Evolutionary conservation across 2,888 invertebrate genomes (phyloP).

Genomic region (Cheilosia pagana): DNA sequence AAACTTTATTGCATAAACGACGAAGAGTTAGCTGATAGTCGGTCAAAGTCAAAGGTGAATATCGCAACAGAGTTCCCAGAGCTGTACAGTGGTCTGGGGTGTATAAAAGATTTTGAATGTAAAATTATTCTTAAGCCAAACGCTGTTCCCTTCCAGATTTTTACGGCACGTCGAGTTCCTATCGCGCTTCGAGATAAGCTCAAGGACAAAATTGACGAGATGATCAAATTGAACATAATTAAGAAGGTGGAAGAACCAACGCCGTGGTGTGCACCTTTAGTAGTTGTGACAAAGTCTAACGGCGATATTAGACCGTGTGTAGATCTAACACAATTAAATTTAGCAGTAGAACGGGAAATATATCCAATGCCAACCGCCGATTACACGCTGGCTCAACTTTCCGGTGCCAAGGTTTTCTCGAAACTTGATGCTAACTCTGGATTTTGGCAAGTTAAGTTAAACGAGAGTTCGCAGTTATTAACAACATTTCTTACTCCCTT

Average conservation of each 20-base stretch:
- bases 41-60: no score
- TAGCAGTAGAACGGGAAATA: background rate
- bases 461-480: background rate
- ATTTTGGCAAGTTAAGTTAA: constrained; percentile 15
- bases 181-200: background rate
- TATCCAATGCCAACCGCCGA: background rate
- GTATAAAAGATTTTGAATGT: no score
- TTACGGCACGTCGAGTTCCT: no score
- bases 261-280: background rate
- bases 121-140: constrained; percentile 7
- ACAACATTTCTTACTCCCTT: constrained; percentile 27
- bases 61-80: no score
- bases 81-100: no score
- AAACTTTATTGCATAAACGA: no score
- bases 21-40: no score
- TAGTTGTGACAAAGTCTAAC: background rate
- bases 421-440: constrained; percentile 32
- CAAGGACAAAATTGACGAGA: background rate
- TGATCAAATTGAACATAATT: background rate
- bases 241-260: no score
- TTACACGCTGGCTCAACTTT: constrained; percentile 9
- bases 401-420: constrained; percentile 31
- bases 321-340: background rate
- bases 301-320: background rate
- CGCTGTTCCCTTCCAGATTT: no score